These are phyloP conservation scores for Xenopus petersii DNA, from an alignment of 2,797 vertebrate species.

Conservation along the genomic window DNA sequence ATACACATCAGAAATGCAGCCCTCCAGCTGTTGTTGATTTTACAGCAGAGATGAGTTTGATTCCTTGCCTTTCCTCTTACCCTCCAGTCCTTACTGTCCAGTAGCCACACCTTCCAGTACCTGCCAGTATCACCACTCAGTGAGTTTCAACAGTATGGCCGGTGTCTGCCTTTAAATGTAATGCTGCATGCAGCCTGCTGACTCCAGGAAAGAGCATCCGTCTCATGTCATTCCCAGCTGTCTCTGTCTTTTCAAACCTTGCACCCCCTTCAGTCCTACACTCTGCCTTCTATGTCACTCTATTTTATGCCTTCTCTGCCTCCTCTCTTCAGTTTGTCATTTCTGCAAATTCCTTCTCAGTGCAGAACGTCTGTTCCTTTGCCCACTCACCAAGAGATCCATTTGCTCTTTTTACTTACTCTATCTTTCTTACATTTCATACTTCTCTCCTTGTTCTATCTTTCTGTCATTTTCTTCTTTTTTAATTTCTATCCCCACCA, in stretches of 20 bases:
- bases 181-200: slow-evolving; percentile 17
- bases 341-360: slow-evolving; percentile 17
- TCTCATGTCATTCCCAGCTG: slow-evolving; percentile 33
- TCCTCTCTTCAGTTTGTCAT: not conserved
- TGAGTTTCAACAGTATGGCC: not conserved
- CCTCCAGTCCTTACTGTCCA: not conserved
- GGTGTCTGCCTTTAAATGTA: slow-evolving; percentile 12
- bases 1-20: no score
- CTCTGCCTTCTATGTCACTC: slow-evolving; percentile 25
- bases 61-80: no score
- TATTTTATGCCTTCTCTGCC: not conserved
- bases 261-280: slow-evolving; percentile 16
- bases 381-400: not conserved
- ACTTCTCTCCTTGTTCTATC: no score
- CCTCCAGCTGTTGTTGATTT: no score
- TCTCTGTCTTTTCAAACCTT: slow-evolving; percentile 24
- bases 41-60: no score
- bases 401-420: no score
- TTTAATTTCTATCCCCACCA: no score
- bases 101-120: not conserved
- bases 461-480: no score
- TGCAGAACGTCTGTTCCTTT: slow-evolving; percentile 31
- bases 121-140: not conserved
- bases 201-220: slow-evolving; percentile 29
- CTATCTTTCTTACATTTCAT: no score